These are phyloP conservation scores for Pogoniulus pusillus DNA, from an alignment of 2,797 vertebrate genomes.

Conservation along the genomic window DNA sequence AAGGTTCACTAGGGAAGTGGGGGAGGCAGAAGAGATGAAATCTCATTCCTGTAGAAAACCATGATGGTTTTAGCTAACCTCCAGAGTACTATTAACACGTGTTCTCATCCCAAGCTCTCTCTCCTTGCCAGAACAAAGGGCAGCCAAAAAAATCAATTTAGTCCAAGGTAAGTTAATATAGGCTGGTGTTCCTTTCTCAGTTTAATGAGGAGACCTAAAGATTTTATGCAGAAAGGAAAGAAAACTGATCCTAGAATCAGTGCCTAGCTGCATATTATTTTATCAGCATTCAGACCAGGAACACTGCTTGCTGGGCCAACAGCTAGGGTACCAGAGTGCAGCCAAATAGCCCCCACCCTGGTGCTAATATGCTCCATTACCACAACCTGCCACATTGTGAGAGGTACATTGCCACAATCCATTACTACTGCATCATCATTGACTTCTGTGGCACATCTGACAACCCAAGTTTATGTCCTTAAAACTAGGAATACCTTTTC, in stretches of 20 bases:
- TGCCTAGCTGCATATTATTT: background rate
- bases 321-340: background rate
- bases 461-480: background rate
- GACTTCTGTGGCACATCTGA: background rate
- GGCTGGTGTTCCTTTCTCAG: background rate
- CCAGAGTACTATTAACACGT: background rate
- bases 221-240: background rate
- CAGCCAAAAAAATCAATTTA: constrained; percentile 47
- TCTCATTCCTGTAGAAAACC: constrained; percentile 20
- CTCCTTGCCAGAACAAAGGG: constrained; percentile 32
- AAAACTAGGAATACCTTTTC: background rate
- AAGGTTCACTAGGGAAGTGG: background rate
- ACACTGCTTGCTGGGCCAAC: background rate
- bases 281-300: background rate
- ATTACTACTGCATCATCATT: background rate
- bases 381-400: background rate
- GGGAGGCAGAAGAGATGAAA: background rate
- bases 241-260: background rate
- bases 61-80: constrained; percentile 30
- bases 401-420: background rate
- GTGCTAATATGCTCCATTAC: background rate
- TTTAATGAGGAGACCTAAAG: background rate
- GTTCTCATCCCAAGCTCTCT: constrained; percentile 4
- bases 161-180: constrained; percentile 15
- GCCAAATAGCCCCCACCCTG: background rate